Evolutionary conservation across 2,113 vertebrate species (phyloP).

Genomic region (Zosterops pallidus): DNA sequence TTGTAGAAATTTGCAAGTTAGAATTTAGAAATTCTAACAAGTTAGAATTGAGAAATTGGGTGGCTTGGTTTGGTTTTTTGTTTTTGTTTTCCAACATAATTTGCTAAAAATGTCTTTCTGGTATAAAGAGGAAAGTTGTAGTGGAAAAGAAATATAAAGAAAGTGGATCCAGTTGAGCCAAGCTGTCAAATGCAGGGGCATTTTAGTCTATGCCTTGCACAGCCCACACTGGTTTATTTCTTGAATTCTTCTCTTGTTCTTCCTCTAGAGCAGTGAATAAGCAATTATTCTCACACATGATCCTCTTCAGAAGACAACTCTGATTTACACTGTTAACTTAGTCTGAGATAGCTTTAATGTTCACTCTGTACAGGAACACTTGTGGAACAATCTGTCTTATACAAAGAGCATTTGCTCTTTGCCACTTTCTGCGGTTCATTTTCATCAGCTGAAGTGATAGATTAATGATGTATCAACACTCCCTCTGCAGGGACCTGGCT

Average conservation of each 20-base stretch:
- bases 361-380: neutral
- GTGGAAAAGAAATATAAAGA: neutral
- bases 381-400: neutral
- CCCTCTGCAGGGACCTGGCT: neutral
- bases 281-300: neutral
- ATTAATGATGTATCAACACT: conserved; percentile 26
- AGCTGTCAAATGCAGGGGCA: neutral
- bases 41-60: neutral
- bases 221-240: neutral
- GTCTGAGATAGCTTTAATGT: neutral
- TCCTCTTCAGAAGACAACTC: neutral
- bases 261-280: neutral
- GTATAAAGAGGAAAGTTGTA: neutral
- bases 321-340: neutral
- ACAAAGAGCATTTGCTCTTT: neutral
- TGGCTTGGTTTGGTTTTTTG: neutral
- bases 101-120: neutral
- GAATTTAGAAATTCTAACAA: neutral
- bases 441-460: neutral
- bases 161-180: neutral
- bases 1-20: neutral
- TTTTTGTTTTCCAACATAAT: neutral
- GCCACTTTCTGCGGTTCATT: neutral
- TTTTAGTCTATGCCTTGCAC: neutral
- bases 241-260: neutral